A percentile compares a stretch with the other conserved stretches of the same genome.
Evolutionary conservation across 92 coral and sea anemone genomes (phyloP).

Genomic region (Phymanthus crucifer): DNA sequence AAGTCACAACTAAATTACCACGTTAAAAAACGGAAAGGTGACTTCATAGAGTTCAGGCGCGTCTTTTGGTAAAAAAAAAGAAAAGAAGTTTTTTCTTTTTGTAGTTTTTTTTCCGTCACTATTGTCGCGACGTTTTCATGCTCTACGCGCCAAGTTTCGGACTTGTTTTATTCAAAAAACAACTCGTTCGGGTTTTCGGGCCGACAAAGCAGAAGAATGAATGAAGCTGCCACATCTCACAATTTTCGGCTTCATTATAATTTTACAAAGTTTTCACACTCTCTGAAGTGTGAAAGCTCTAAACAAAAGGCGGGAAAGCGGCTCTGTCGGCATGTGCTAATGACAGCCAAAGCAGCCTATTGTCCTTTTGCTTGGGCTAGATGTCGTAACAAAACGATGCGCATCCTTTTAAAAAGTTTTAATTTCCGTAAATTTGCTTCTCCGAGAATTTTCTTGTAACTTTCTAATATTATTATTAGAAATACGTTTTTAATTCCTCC

Average conservation of each 20-base stretch:
- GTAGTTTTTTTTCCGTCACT: too few relatives aligned
- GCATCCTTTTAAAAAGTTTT: not conserved
- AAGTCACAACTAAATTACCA: too few relatives aligned
- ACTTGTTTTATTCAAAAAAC: too few relatives aligned
- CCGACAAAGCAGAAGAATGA: not conserved
- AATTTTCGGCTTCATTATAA: not conserved
- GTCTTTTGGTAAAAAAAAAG: too few relatives aligned
- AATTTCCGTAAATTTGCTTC: not conserved
- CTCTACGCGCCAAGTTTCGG: too few relatives aligned
- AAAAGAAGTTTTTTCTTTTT: too few relatives aligned
- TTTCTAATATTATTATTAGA: not conserved
- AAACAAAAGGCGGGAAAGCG: constrained; percentile 1
- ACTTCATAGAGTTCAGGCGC: too few relatives aligned
- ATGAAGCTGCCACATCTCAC: not conserved
- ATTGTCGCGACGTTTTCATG: too few relatives aligned
- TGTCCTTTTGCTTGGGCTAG: not conserved
- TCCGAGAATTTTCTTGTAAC: not conserved
- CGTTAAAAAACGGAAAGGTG: too few relatives aligned
- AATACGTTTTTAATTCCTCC: not conserved
- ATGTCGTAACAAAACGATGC: not conserved
- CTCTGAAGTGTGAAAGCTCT: not conserved
- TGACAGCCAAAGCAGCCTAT: not conserved
- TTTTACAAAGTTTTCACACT: not conserved
- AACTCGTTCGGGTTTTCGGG: not conserved
- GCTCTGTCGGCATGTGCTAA: not conserved